Evolutionary conservation across 30 jellyfish, hydroid and myxozoan species (phyloP), one percentile per base, ranked within the genome.

Genomic region (Chironex yamaguchii): DNA sequence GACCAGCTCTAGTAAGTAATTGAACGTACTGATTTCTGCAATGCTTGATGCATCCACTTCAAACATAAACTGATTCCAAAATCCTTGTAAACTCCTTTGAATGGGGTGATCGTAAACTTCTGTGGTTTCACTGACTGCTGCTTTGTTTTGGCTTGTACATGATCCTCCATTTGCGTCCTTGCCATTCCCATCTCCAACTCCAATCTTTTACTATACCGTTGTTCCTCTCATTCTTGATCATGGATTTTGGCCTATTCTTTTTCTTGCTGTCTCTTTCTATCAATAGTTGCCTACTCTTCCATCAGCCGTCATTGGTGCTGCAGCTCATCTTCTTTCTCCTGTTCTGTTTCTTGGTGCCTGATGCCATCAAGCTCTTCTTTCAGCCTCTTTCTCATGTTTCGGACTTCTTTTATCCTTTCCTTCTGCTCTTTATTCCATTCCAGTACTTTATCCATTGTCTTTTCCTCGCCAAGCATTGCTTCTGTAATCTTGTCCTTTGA

Each of bases 11-110:
- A 81, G 72, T 23, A 69, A 69, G 71, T 79, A 89, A 48, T 69
- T 89, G 63, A 89, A 42, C 17, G 9, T 42, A 73, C 97, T 81
- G 51, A 89, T 82, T 27, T 89, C 93, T 89, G 90, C 69, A 4
- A 68, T 68, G 72, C 71, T 71, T 53, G 88, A 67, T 0, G 81
- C 64, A 34, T 89, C 85, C 0, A 81, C 86, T 48, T 80, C 91
- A 14, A 89, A 42, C 36, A 84, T 12, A 79, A 69, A 71, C 58
- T 89, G 95, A 71, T 72, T 79, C 95, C 91, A 80, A 71, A 89
- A 79, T 48, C 82, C 89, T 21, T 63, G 71, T 63, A 84, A 36
- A 6, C 58, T 9, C 58, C 58, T 17, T 42, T 42, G 58, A 42
- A 42, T 42, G 58, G 58, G 13, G 58, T 42, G 58, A 42, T 42